Percentiles rank a stretch among this genome's conserved stretches.
phyloP scores from a whole-genome alignment of 2,888 invertebrate genomes.

The Heterodera filipjevi region DNA sequence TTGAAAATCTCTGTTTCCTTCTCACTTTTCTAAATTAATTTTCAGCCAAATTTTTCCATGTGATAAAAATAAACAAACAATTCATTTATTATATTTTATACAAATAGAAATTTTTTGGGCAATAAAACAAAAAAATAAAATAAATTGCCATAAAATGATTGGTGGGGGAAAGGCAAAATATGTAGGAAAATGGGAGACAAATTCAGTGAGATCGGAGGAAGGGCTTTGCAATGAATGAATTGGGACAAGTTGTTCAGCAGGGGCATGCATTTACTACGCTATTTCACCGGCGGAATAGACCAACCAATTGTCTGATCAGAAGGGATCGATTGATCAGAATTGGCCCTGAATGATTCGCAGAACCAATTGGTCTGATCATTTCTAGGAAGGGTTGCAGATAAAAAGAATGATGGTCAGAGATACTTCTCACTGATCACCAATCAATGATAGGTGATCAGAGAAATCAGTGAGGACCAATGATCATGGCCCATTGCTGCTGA shows the following conservation, averaged over 20 bases:
- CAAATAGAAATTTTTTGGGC: conserved; percentile 11
- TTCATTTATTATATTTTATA: background rate
- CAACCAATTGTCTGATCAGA: background rate
- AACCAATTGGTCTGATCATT: no score
- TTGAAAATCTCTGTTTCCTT: background rate
- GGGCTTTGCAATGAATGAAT: background rate
- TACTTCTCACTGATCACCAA: no score
- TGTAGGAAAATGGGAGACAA: background rate
- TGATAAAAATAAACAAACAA: no score
- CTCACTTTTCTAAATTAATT: background rate
- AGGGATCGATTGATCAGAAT: background rate
- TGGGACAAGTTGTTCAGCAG: background rate
- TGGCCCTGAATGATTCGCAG: background rate
- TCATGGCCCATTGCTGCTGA: background rate
- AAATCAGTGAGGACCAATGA: background rate
- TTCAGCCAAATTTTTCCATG: background rate
- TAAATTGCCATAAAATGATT: background rate
- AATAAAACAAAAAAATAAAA: background rate
- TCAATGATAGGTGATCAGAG: no score
- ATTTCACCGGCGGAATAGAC: background rate
- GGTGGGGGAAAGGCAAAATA: background rate
- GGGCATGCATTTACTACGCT: background rate
- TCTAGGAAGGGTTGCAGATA: no score
- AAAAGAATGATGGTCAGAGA: no score
- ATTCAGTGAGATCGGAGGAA: background rate